phyloP scores from a whole-genome alignment of 2,113 vertebrate species.

The Calypte anna region DNA sequence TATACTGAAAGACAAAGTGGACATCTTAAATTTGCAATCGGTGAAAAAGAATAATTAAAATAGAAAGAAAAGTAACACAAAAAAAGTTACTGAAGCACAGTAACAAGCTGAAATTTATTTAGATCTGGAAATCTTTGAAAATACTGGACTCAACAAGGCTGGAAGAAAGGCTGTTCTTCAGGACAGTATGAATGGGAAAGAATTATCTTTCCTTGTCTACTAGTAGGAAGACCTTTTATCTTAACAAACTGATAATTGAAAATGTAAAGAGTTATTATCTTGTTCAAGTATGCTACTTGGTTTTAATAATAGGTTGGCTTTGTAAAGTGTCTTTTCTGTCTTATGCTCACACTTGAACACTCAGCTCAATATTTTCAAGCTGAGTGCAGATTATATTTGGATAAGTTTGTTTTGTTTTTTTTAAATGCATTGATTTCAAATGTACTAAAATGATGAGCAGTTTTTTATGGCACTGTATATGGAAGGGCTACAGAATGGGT shows the following conservation, averaged over 20 bases:
- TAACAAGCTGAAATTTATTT: not conserved
- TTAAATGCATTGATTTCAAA: not conserved
- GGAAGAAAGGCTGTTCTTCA: not conserved
- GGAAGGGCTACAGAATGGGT: not conserved
- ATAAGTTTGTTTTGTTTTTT: not conserved
- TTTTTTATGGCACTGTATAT: not conserved
- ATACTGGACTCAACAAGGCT: not conserved
- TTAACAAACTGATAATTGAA: not conserved
- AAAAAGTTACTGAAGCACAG: not conserved
- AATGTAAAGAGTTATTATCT: not conserved
- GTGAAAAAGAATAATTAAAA: not conserved
- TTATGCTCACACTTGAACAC: not conserved
- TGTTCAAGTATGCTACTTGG: not conserved
- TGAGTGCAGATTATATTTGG: not conserved
- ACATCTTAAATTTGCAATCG: not conserved
- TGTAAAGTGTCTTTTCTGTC: not conserved
- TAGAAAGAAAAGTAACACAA: not conserved
- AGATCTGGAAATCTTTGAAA: not conserved
- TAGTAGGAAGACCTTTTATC: not conserved
- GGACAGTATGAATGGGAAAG: not conserved
- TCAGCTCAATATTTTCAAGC: not conserved
- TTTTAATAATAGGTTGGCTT: not conserved
- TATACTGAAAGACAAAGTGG: not conserved
- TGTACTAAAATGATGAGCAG: not conserved
- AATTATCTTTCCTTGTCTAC: not conserved